Evolutionary conservation across 2,113 vertebrate species (phyloP).

Genomic region (Pionites leucogaster): DNA sequence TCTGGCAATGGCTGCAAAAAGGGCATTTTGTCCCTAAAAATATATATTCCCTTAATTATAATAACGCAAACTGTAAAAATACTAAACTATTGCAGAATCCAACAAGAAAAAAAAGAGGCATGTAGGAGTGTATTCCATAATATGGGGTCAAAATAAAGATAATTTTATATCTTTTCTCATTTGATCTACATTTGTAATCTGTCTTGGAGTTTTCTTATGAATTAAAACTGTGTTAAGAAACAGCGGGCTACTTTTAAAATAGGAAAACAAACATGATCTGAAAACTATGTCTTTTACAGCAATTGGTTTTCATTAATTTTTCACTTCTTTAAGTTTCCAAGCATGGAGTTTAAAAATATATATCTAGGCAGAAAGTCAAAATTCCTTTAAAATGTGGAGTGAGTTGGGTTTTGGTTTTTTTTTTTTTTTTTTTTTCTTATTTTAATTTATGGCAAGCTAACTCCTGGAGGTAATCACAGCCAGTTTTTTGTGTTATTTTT

Average conservation of each 20-base stretch:
- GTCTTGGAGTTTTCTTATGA: neutral
- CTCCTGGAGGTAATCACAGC: slow-evolving; percentile 31
- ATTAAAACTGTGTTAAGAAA: slow-evolving; percentile 22
- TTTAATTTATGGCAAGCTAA: slow-evolving; percentile 47
- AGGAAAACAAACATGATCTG: slow-evolving; percentile 33
- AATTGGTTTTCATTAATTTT: slow-evolving; percentile 57
- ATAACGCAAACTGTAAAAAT: neutral
- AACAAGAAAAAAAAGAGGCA: neutral
- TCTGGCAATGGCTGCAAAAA: neutral
- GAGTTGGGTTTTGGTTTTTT: neutral
- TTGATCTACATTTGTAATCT: neutral
- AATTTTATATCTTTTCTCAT: neutral
- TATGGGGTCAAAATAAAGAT: neutral
- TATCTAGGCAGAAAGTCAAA: slow-evolving; percentile 56
- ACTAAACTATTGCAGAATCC: neutral
- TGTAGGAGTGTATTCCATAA: neutral
- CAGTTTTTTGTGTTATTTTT: slow-evolving; percentile 50
- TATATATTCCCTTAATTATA: neutral
- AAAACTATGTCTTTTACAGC: slow-evolving; percentile 31
- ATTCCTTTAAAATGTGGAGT: slow-evolving; percentile 43
- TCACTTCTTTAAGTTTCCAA: slow-evolving; percentile 51
- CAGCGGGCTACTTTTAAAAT: neutral
- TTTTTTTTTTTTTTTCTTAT: neutral
- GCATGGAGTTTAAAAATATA: slow-evolving; percentile 58
- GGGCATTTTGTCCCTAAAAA: neutral